These are phyloP conservation scores for Dendrolimus punctatus DNA, from an alignment of 1,140 invertebrate species.

Conservation along the genomic window DNA sequence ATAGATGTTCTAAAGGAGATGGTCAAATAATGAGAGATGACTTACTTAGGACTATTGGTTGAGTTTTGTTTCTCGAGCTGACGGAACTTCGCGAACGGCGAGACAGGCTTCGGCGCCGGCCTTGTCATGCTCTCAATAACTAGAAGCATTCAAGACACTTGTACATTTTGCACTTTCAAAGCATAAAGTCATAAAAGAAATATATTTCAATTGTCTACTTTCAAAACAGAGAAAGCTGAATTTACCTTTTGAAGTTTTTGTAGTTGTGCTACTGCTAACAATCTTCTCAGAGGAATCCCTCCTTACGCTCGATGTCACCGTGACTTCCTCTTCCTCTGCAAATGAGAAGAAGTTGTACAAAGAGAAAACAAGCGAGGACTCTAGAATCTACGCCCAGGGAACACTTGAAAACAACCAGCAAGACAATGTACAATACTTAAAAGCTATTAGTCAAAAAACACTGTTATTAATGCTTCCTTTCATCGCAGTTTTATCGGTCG, in stretches of 20 bases:
- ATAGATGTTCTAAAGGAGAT: background rate
- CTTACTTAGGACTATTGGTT: constrained; percentile 81
- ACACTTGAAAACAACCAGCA: constrained; percentile 55
- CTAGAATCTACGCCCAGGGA: constrained; percentile 24
- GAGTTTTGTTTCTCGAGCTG: constrained; percentile 91
- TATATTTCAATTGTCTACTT: background rate
- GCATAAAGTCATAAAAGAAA: background rate
- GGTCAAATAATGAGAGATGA: constrained; percentile 3
- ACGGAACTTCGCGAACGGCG: constrained; percentile 91
- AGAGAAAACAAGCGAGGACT: background rate
- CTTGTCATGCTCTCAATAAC: constrained; percentile 75
- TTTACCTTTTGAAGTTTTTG: constrained; percentile 57
- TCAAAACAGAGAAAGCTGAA: background rate
- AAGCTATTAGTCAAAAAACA: constrained; percentile 69
- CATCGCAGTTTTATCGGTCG: too few species aligned
- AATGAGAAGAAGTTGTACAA: constrained; percentile 18
- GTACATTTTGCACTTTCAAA: too few species aligned
- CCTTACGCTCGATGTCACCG: constrained; percentile 62
- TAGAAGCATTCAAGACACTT: constrained; percentile 31
- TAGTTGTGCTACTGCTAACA: constrained; percentile 58
- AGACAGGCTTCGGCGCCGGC: constrained; percentile 79
- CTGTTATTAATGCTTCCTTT: constrained; percentile 28
- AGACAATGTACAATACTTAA: constrained; percentile 47
- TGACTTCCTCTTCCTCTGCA: constrained; percentile 63
- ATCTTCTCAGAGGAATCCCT: constrained; percentile 62